Evolutionary conservation across 2,113 vertebrate genomes (phyloP), one percentile per base, ranked within the genome.

Genomic region (Barbus barbus): DNA sequence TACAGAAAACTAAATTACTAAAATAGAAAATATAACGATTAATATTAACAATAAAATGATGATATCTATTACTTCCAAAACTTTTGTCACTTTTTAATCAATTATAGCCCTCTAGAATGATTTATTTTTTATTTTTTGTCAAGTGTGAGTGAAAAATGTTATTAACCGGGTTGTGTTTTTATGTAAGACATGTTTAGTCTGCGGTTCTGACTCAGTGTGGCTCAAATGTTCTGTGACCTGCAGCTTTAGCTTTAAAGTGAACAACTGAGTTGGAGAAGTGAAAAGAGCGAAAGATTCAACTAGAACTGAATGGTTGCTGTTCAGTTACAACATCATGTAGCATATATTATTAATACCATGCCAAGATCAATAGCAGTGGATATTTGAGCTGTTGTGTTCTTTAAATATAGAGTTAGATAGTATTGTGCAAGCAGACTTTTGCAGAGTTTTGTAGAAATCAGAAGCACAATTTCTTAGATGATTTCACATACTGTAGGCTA

Each of bases 201-300:
- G 63, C 53, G 38, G 74, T 73, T 56, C 76, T 41, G 65, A 74
- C 58, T 81, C 67, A 53, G 26, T n/a, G 31, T 24, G 20, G 24
- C 44, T 78, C 76, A 84, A 33, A 71, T 69, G 53, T 77, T 51
- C 61, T 82, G 56, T 78, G 61, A 85, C 56, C 61, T 73, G 38
- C 78, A 53, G 56, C 67, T 18, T 0, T 24, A 51, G 41, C 65
- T 58, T 69, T 16, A 58, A 76, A 36, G 61, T 72, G 18, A n/a
- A 26, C 9, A 48, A 13, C n/a, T 9, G 51, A 12, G 16, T 26
- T 44, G 22, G 6, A 48, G 72, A 48, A 18, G 14, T 7, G 26
- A 67, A 67, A 75, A 53, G 72, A 61, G 56, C 22, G 36, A 51
- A 65, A 8, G 20, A 41, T 53, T 24, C 5, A 36, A 61, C 67